phyloP scores from a whole-genome alignment of 2,113 vertebrate genomes.

The Suricata suricatta region DNA sequence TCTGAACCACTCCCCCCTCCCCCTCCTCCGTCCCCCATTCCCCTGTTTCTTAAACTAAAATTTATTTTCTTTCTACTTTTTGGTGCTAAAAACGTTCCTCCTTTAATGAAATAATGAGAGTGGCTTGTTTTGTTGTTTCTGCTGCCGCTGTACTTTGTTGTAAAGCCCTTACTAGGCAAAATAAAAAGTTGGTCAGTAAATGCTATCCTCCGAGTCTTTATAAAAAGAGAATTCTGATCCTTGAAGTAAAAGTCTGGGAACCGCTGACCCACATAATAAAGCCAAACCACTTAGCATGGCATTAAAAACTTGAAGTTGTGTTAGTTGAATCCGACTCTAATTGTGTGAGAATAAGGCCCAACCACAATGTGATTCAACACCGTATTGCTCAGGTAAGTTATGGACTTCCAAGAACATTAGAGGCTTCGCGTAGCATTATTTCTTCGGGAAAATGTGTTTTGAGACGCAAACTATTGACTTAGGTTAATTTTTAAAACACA shows the following conservation, averaged over 20 bases:
- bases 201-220: not conserved
- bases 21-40: not conserved
- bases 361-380: not conserved
- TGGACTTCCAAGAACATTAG: slow-evolving; percentile 27
- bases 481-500: slow-evolving; percentile 46
- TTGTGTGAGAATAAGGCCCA: not conserved
- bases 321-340: slow-evolving; percentile 17
- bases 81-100: slow-evolving; percentile 30
- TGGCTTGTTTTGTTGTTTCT: slow-evolving; percentile 33
- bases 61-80: not conserved
- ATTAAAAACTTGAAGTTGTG: not conserved
- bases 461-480: not conserved
- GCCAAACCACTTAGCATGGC: not conserved
- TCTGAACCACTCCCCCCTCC: not conserved
- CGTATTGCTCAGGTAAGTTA: not conserved
- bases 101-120: slow-evolving; percentile 22
- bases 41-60: not conserved
- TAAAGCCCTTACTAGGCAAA: slow-evolving; percentile 65
- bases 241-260: slow-evolving; percentile 35
- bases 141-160: not conserved
- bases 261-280: not conserved
- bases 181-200: slow-evolving; percentile 58
- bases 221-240: not conserved
- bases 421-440: not conserved
- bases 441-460: slow-evolving; percentile 27